A percentile compares a stretch with the other conserved stretches of the same genome.
Evolutionary conservation across 2,797 vertebrate species (phyloP).

Genomic region (Lithobates pipiens): DNA sequence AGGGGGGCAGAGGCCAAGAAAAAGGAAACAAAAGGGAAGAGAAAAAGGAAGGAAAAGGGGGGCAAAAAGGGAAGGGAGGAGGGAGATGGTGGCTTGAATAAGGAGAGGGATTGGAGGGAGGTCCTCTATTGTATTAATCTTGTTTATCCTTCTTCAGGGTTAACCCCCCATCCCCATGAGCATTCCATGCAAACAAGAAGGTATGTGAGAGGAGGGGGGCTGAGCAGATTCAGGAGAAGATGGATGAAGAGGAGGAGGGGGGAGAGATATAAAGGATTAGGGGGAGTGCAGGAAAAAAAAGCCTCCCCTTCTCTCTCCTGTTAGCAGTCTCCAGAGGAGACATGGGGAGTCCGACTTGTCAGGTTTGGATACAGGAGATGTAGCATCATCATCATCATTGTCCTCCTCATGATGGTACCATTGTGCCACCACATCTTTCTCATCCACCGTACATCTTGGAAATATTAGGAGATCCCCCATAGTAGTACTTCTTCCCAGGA

Average conservation of each 20-base stretch:
- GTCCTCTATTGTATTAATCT: conserved; percentile 61
- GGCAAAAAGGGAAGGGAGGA: conserved; percentile 12
- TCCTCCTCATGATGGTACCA: conserved; percentile 23
- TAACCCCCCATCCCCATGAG: conserved; percentile 54
- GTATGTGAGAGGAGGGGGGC: conserved; percentile 43
- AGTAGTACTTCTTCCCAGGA: no score
- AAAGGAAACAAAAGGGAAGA: conserved; percentile 58
- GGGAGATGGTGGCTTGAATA: conserved; percentile 43
- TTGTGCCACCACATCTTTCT: conserved; percentile 28
- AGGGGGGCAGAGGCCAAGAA: conserved; percentile 50
- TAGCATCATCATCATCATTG: conserved; percentile 48
- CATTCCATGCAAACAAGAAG: conserved; percentile 55
- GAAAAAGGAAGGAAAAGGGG: conserved; percentile 41
- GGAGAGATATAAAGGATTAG: conserved; percentile 27
- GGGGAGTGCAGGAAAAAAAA: conserved; percentile 46
- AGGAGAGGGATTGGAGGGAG: conserved; percentile 30
- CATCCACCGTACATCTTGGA: not conserved
- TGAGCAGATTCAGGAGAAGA: conserved; percentile 41
- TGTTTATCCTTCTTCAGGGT: conserved; percentile 58
- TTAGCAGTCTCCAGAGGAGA: conserved; percentile 44
- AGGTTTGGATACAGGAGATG: conserved; percentile 45
- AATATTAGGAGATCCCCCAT: conserved; percentile 4
- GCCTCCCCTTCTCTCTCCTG: conserved; percentile 26
- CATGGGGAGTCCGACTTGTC: conserved; percentile 28
- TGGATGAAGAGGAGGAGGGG: conserved; percentile 30